Evolutionary conservation across 1,140 invertebrate genomes (phyloP), one percentile per base, ranked within the genome.

Genomic region (Carposina sasakii): DNA sequence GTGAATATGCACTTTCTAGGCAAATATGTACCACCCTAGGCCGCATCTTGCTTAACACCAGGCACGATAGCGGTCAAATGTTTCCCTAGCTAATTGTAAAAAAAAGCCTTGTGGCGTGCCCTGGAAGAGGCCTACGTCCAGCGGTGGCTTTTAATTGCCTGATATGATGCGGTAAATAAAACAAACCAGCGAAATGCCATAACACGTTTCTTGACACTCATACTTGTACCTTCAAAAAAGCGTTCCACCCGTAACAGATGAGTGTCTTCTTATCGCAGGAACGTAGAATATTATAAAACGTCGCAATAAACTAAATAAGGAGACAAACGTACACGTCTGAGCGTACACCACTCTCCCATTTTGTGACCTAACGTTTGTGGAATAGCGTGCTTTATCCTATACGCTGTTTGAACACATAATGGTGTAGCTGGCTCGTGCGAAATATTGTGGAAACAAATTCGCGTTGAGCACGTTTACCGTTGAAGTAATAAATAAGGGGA

Each of bases 371-470:
- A 59, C 30, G 33, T 17, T n/a, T 37, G 22, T 1, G 2, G 0
- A 3, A 42, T 68, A 68, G 52, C 48, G 65, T 67, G 19, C 47
- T 48, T 54, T 64, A 50, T 76, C 36, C 49, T 43, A 36, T 65
- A 65, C 20, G 23, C 40, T 30, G 16, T 34, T 15, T 19, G 13
- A 57, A 39, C 64, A 75, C 62, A 68, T 73, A 72, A 75, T 61
- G 60, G 50, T 65, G 58, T 67, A 71, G 67, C 64, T 60, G 60
- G 60, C 57, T 71, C 67, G 67, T 62, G 66, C 78, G 73, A 78
- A 83, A 83, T 83, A 83, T 83, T 83, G 81, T 83, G 79, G 77
- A 76, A 83, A 83, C 79, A 83, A 83, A 83, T 83, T 83, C 70
- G 67, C 68, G 72, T 71, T 71, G 76, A 83, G 76, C 79, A 83